Evolutionary conservation across 2,888 invertebrate genomes (phyloP), one percentile per base, ranked within the genome.

Genomic region (Ophion ellenae): DNA sequence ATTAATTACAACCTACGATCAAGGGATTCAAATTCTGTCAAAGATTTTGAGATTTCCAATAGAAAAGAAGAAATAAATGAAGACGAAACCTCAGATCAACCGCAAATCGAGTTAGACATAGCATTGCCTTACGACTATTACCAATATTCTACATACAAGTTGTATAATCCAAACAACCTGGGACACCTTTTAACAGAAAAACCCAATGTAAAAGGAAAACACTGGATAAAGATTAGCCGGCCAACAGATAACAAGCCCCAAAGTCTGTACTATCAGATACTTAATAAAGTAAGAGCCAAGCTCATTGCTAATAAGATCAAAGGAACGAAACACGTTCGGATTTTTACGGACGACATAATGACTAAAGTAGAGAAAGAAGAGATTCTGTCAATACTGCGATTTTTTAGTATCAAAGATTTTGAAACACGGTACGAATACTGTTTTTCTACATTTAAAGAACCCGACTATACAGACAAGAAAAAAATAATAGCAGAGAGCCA

Each of bases 381-480:
- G 53, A 71, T 79, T n/a, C 47, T 79, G 17, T 79, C 70, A n/a
- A 67, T 81, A 66, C 59, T 81, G 45, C 74, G 80, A 81, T 81
- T 73, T n/a, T 32, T 81, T 20, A 73, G 73, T 81, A 70, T 59
- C 40, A 71, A 71, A 63, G 70, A 76, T 32, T 63, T n/a, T 20
- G 70, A 76, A 76, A 82, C 69, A 28, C 76, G 76, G 28, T 77
- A 71, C 20, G 76, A 82, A 76, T 76, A 82, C 63, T 75, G 69
- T 69, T 81, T 75, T 75, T 75, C 69, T 10, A 81, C 81, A 28
- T 76, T 82, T 17, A 61, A 82, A 36, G 69, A 82, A 76, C 64
- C 71, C n/a, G 82, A 82, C 24, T 75, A 76, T 32, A 77, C 82
- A 14, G 76, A 82, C 45, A 77, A 76, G 47, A 81, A 74, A 69